Conservation (phyloP, 1,140 invertebrate species). For the Drosophila saltans region DNA sequence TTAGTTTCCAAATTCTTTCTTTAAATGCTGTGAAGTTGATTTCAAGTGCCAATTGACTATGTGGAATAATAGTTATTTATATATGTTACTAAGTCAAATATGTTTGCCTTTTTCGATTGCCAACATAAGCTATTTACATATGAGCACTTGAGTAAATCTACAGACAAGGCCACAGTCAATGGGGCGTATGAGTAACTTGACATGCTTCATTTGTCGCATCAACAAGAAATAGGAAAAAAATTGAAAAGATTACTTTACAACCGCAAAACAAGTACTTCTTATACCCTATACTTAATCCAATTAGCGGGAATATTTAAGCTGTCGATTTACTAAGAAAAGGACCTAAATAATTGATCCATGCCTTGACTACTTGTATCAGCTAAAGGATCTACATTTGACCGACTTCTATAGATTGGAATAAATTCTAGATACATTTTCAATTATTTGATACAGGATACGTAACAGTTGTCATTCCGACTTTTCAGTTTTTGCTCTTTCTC, state of each 20-base stretch:
- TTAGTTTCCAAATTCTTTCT: too few species aligned
- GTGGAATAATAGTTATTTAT: not conserved
- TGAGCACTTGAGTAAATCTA: slow-evolving; percentile 15
- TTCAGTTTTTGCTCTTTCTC: not conserved
- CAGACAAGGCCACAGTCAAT: slow-evolving; percentile 33
- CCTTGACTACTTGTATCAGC: too few species aligned
- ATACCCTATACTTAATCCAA: not conserved
- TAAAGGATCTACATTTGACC: too few species aligned
- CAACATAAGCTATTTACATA: slow-evolving; percentile 17
- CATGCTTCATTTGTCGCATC: slow-evolving; percentile 58
- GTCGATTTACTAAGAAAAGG: not conserved
- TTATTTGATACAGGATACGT: not conserved
- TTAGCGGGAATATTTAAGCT: not conserved
- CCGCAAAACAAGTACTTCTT: not conserved
- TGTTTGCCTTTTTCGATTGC: slow-evolving; percentile 7
- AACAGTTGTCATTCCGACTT: not conserved
- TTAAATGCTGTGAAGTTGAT: not conserved
- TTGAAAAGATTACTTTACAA: slow-evolving; percentile 1
- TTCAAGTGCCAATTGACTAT: not conserved
- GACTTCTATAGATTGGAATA: too few species aligned
- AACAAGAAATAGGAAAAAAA: slow-evolving; percentile 14
- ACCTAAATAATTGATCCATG: too few species aligned
- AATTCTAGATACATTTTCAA: too few species aligned
- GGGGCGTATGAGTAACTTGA: slow-evolving; percentile 57
- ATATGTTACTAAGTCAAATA: not conserved